These are phyloP conservation scores for Apogon talboti DNA, from an alignment of 2,797 vertebrate species.

Conservation along the genomic window DNA sequence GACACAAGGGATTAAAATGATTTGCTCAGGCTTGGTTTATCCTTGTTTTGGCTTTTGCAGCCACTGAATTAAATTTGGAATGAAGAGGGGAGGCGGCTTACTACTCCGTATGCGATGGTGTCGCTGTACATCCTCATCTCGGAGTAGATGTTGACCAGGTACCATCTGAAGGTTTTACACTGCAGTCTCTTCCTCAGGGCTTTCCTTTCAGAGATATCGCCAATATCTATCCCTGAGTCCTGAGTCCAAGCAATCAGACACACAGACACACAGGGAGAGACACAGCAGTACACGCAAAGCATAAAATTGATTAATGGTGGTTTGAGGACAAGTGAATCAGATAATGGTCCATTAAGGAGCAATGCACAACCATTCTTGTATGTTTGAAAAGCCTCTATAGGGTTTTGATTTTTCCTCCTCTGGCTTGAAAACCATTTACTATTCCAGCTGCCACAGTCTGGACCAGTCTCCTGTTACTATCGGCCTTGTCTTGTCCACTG, in stretches of 20 bases:
- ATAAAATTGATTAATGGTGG: conserved; percentile 37
- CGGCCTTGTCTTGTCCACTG: conserved; percentile 23
- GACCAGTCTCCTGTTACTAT: conserved; percentile 18
- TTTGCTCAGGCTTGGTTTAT: conserved; percentile 46
- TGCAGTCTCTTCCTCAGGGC: conserved; percentile 94
- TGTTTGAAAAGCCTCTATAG: conserved; percentile 30
- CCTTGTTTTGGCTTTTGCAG: conserved; percentile 35
- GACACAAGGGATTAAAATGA: conserved; percentile 52
- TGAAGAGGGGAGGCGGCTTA: conserved; percentile 78
- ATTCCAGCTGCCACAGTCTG: conserved; percentile 14
- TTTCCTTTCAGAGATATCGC: conserved; percentile 93
- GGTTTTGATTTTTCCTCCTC: conserved; percentile 32
- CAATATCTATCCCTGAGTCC: conserved; percentile 97
- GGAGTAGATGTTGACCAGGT: conserved; percentile 96
- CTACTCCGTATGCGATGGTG: conserved; percentile 93
- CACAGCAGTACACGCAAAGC: conserved; percentile 30
- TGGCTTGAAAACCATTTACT: conserved; percentile 18
- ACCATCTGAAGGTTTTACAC: conserved; percentile 98
- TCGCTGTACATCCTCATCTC: conserved; percentile 98
- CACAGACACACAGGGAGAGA: conserved; percentile 11
- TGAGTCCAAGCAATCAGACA: conserved; percentile 62
- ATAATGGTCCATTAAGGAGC: conserved; percentile 33
- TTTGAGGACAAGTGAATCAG: conserved; percentile 38
- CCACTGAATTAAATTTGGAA: conserved; percentile 36
- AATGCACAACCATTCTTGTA: conserved; percentile 36